Base-by-base conservation (phyloP, 2,888 invertebrate genomes). In the Blomia tropicalis region DNA sequence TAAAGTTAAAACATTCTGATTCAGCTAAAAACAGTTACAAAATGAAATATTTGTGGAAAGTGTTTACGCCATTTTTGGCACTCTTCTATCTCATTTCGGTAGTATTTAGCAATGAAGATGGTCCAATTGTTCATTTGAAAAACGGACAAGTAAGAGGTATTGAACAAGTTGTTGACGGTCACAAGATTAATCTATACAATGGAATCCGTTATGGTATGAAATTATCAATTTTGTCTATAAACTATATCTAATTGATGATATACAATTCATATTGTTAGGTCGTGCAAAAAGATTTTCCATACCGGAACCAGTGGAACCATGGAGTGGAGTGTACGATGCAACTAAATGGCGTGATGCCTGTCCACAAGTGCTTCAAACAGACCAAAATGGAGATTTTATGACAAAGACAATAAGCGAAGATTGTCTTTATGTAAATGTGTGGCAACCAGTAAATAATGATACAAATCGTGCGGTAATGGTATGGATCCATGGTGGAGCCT, bases 121-220 rank as follows among this genome's bases (percentile, higher is more conserved):
- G 7, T 11, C 36, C 36, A 17, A 36, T 36, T 36, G 36, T 36
- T 7, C 36, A 47, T 7, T 27, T 47, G 27, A 47, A 47, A 11
- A n/a, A 19, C 51, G 51, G 51, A 7, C 7, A 47, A n/a, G 51
- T 47, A 27, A 7, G 51, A 7, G 51, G 22, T n/a, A 47, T 47
- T 47, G 41, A 41, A n/a, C 23, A 47, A n/a, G 51, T 27, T 7
- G 51, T 27, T 7, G 23, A 47, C n/a, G 51, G 51, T n/a, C 51
- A 47, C 51, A 47, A 47, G n/a, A n/a, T 47, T 7, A 27, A 47
- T n/a, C 27, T 56, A 27, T 56, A 32, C 29, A 27, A 31, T 29
- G 56, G 56, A 2, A 56, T 56, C 23, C 56, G 56, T 23, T 56
- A 56, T 36, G 56, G 47, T 47, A 25, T 19, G 47, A 19, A 14